Evolutionary conservation across 2,113 vertebrate species (phyloP).

Genomic region (Macrotis lagotis): DNA sequence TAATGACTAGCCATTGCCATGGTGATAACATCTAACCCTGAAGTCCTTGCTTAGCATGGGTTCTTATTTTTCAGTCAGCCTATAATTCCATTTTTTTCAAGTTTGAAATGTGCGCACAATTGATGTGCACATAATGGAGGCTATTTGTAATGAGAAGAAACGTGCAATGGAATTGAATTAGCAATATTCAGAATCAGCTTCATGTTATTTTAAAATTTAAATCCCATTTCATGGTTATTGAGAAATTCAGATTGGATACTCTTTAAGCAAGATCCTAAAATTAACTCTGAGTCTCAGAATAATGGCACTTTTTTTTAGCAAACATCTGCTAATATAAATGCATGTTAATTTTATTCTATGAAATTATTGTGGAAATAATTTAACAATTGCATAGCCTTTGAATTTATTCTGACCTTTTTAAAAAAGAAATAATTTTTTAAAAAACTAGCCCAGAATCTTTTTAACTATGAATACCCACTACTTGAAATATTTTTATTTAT

Average conservation of each 20-base stretch:
- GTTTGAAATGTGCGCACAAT: conserved; percentile 44
- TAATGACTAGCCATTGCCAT: conserved; percentile 22
- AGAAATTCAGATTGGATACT: conserved; percentile 51
- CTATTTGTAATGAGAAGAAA: conserved; percentile 47
- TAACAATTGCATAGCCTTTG: conserved; percentile 28
- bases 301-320: conserved; percentile 48
- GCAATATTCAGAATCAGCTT: conserved; percentile 49
- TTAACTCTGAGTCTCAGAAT: conserved; percentile 57
- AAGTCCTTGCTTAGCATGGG: background rate
- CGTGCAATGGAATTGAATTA: conserved; percentile 47
- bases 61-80: conserved; percentile 33
- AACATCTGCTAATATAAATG: conserved; percentile 49
- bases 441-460: background rate
- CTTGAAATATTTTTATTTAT: background rate
- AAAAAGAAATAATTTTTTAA: background rate
- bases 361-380: conserved; percentile 57
- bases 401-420: conserved; percentile 41
- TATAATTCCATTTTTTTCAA: conserved; percentile 25
- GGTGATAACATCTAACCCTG: background rate
- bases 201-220: conserved; percentile 50
- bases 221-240: conserved; percentile 49
- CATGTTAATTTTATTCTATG: conserved; percentile 31
- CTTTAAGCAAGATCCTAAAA: conserved; percentile 60
- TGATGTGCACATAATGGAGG: conserved; percentile 34
- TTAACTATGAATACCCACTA: background rate